Base-by-base conservation (phyloP, 2,113 vertebrate species). In the Agapornis roseicollis region DNA sequence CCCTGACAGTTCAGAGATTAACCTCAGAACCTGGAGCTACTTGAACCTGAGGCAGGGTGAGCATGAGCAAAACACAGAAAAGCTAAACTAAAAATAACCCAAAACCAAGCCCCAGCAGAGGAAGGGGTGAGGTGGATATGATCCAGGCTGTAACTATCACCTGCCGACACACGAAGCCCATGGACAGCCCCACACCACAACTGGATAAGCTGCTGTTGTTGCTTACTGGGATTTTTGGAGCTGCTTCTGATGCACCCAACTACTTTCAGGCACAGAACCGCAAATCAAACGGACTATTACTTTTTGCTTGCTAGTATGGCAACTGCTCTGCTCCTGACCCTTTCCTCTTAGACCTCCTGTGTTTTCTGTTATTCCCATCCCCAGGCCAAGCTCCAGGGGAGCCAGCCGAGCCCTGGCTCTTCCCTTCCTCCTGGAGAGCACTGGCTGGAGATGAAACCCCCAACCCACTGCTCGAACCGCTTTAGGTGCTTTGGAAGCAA, bases 391-490 rank as follows among this genome's bases (percentile, higher is more conserved):
- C 42, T 55, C 56, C 42, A 28, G n/a, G 41, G 13, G 78, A 81
- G 55, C 5, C 15, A 69, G 69, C 58, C 4, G 39, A 91, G 27
- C 42, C 12, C 8, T 28, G 39, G 23, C 29, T 78, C 64, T 53
- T 58, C 16, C 33, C 2, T 61, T 60, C 31, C 24, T n/a, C 2
- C 33, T 3, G 27, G 4, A 20, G 24, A 65, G 17, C n/a, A 20
- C 37, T 31, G 17, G 17, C 18, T 15, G 6, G 6, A 73, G 17
- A 6, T 13, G 31, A 86, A 10, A 5, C 13, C 4, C 37, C 2
- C 17, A 50, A 2, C 6, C 27, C 28, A 7, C 28, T 18, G 10
- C 33, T 29, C 4, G 13, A 55, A 39, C 20, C 1, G 2, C 63
- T 60, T 23, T n/a, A 29, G 23, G 23, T 1, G 23, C 49, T 83